Evolutionary conservation across 2,113 vertebrate genomes (phyloP).

Genomic region (Desmodus rotundus): DNA sequence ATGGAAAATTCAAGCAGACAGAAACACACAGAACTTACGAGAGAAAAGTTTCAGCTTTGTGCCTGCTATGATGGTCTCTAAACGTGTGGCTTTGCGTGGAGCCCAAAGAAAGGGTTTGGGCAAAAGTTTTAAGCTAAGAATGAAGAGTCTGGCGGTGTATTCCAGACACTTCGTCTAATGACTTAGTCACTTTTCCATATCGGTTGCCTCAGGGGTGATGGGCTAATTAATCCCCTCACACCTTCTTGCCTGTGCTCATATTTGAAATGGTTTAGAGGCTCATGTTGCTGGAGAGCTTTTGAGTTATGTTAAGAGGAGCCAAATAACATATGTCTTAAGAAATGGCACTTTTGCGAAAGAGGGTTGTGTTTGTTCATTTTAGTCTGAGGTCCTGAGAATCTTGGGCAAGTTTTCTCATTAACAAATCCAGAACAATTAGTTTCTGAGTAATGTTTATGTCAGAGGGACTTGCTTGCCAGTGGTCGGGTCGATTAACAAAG

Average conservation of each 20-base stretch:
- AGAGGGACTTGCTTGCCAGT: not conserved
- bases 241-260: not conserved
- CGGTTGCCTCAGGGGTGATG: not conserved
- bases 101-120: not conserved
- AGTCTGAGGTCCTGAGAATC: not conserved
- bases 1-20: not conserved
- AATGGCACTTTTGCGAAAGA: not conserved
- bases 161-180: not conserved
- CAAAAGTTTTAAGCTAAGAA: not conserved
- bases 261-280: not conserved
- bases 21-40: not conserved
- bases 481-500: not conserved
- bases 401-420: not conserved
- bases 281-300: not conserved
- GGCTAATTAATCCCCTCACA: not conserved
- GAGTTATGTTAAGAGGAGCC: conserved; percentile 2
- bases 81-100: not conserved
- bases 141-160: not conserved
- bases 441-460: not conserved
- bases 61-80: not conserved
- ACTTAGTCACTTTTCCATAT: not conserved
- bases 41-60: not conserved
- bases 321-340: not conserved
- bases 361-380: not conserved
- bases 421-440: not conserved